Conservation (phyloP, 1,140 invertebrate genomes). For the Sminthurides bifidus region DNA sequence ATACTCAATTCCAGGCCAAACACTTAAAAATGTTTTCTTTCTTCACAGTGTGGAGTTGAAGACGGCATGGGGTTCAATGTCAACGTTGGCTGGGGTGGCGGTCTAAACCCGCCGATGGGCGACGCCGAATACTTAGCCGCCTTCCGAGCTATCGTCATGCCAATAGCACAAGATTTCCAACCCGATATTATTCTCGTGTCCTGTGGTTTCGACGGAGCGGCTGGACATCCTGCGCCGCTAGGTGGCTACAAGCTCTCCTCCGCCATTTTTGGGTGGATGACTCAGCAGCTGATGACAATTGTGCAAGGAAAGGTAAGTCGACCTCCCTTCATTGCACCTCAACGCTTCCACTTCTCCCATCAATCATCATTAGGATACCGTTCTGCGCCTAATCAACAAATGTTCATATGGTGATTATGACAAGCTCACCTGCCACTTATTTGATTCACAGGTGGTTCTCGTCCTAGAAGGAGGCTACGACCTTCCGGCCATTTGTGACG, state of each 20-base stretch:
- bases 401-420: background rate
- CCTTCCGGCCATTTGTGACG: conserved; percentile 88
- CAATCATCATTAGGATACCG: too few species aligned
- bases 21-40: too few species aligned
- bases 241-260: conserved; percentile 89
- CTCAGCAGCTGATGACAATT: conserved; percentile 77
- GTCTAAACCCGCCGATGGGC: conserved; percentile 74
- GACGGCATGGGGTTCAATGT: conserved; percentile 91
- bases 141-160: conserved; percentile 84
- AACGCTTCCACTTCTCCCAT: too few species aligned
- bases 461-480: conserved; percentile 95
- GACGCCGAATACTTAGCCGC: conserved; percentile 97
- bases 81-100: conserved; percentile 86
- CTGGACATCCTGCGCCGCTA: conserved; percentile 52
- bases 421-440: background rate
- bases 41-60: conserved; percentile 62
- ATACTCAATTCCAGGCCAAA: background rate
- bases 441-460: conserved; percentile 50
- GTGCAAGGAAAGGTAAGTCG: conserved; percentile 69
- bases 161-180: conserved; percentile 76
- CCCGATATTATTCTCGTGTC: conserved; percentile 94
- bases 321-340: too few species aligned
- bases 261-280: conserved; percentile 94
- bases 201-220: conserved; percentile 92
- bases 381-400: too few species aligned